Base-by-base conservation (phyloP, 2,113 vertebrate species). In the Caloenas nicobarica region DNA sequence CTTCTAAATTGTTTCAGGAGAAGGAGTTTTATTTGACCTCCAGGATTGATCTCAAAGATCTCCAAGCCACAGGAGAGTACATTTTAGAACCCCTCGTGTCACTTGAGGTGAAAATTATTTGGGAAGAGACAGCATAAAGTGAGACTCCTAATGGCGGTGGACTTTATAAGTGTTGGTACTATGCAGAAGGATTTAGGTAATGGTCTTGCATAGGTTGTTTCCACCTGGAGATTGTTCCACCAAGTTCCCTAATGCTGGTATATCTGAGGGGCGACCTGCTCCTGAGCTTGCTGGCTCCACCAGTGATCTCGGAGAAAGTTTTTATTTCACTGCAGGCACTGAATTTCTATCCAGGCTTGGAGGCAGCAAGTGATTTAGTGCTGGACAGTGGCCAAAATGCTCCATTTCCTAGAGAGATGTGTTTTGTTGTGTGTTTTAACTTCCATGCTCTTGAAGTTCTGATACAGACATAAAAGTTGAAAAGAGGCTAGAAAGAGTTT, bases 241-340 rank as follows among this genome's bases (percentile, higher is more conserved):
- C 18, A 16, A 9, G 16, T 46, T 69, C 11, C 25, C 16, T 7
- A 3, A 9, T 3, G 6, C 5, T 70, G 26, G 33, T 2, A 5
- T 33, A 29, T 31, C 26, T 22, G 31, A 57, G 72, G 65, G n/a
- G 29, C 53, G 25, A 48, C 36, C n/a, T 11, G 22, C 31, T 60
- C 51, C 51, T 0, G 5, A 53, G 18, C 22, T 3, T 7, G 16
- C 12, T 36, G 29, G 48, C 16, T 25, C 24, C 1, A 2, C 1
- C 1, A 10, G 17, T 73, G 11, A 64, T 65, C 14, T 81, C 9
- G 16, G 34, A n/a, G 24, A 65, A 70, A 65, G 56, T 16, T 72
- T n/a, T 50, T 69, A 22, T 16, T 69, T 82, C 14, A 8, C 29
- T 64, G 66, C 25, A n/a, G 50, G 65, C 38, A 31, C 17, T 85